Evolutionary conservation across 1,140 invertebrate species (phyloP).

Genomic region (Acromyrmex echinatior): DNA sequence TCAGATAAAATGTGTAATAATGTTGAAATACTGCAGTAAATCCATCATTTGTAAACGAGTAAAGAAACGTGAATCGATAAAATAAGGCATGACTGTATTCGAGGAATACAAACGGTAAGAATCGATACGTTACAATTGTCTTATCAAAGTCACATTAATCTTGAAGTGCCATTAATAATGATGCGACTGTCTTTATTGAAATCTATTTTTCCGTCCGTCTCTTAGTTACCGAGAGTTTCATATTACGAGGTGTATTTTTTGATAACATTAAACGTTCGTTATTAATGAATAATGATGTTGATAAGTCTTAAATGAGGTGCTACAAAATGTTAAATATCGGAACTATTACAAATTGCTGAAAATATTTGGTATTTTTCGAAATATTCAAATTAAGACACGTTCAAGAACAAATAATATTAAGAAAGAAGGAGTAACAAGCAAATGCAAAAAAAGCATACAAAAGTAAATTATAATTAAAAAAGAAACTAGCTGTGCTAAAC

Average conservation of each 20-base stretch:
- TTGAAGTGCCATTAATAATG: constrained; percentile 56
- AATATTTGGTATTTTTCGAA: background rate
- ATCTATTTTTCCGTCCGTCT: constrained; percentile 51
- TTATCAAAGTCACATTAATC: constrained; percentile 61
- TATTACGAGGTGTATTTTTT: constrained; percentile 14
- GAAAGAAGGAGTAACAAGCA: background rate
- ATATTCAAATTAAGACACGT: background rate
- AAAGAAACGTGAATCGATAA: constrained; percentile 18
- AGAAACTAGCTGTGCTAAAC: background rate
- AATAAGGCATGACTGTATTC: constrained; percentile 34
- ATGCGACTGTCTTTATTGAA: constrained; percentile 52
- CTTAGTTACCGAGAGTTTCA: constrained; percentile 30
- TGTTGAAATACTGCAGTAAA: background rate
- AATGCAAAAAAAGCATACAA: background rate
- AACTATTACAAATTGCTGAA: background rate
- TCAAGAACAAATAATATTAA: background rate
- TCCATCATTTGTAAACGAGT: constrained; percentile 9
- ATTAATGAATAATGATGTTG: constrained; percentile 24
- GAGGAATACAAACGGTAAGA: constrained; percentile 25
- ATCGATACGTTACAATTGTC: constrained; percentile 62
- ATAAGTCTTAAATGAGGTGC: background rate
- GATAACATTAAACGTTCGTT: constrained; percentile 22
- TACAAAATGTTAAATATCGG: constrained; percentile 4
- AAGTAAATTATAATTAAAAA: constrained; percentile 17
- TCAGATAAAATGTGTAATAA: constrained; percentile 7